Conservation (phyloP, 2,113 vertebrate species). For the Myiagra hebetior region DNA sequence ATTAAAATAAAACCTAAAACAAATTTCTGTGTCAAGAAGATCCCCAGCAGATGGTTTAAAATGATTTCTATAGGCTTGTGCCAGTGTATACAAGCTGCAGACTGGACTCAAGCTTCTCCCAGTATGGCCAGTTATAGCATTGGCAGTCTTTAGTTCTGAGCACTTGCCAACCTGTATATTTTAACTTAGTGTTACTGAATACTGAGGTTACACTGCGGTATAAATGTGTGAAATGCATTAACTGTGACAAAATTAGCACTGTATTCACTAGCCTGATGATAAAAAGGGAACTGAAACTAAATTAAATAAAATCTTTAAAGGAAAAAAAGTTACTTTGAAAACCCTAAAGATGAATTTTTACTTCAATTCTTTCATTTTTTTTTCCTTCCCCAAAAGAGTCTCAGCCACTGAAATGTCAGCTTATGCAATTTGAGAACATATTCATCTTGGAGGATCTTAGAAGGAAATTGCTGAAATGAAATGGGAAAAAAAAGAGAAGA, state of each 20-base stretch:
- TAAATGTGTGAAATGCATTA: constrained; percentile 18
- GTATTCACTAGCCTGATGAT: constrained; percentile 14
- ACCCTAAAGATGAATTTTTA: background rate
- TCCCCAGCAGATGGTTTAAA: background rate
- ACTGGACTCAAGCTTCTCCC: background rate
- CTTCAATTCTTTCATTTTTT: background rate
- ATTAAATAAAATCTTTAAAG: background rate
- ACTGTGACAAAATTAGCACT: constrained; percentile 46
- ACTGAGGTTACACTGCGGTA: background rate
- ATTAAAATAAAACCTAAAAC: background rate
- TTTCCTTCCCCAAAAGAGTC: background rate
- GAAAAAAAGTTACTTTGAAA: background rate
- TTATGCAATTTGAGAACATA: constrained; percentile 34
- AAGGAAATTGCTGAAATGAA: constrained; percentile 58
- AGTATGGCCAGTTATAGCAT: background rate
- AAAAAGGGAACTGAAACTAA: constrained; percentile 8
- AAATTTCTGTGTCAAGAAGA: background rate
- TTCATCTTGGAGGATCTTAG: constrained; percentile 59
- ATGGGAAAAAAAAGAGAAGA: constrained; percentile 60
- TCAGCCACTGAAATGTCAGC: constrained; percentile 16
- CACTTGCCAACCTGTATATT: background rate
- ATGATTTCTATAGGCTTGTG: background rate
- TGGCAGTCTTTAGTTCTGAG: background rate
- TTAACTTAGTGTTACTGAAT: background rate
- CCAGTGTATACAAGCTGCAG: background rate